Percentiles rank a stretch among this genome's conserved stretches.
These are phyloP conservation scores for Campoletis sonorensis DNA, from an alignment of 1,140 invertebrate species.

Conservation along the genomic window DNA sequence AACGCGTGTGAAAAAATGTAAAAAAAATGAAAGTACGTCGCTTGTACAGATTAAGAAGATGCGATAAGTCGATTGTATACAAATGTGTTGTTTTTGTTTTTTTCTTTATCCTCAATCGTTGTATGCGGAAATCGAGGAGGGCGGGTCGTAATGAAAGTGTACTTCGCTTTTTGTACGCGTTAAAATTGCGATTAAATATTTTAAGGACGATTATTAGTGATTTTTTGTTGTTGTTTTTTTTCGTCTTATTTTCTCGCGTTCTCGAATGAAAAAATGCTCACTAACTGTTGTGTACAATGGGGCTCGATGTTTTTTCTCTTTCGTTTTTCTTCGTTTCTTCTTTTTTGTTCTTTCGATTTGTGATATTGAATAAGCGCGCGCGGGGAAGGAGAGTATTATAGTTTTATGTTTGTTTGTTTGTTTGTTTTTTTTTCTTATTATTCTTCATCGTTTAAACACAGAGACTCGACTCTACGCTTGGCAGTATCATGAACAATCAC, in stretches of 20 bases:
- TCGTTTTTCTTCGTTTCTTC: no score
- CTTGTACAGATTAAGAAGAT: no score
- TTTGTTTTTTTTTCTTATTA: conserved; percentile 24
- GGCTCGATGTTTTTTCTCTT: no score
- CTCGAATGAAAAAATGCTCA: no score
- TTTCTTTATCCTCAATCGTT: background rate
- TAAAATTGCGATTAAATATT: background rate
- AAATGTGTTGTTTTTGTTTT: conserved; percentile 32
- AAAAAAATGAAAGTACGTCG: no score
- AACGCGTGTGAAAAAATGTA: no score
- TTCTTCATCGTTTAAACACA: conserved; percentile 55
- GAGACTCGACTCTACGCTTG: conserved; percentile 69
- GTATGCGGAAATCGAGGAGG: conserved; percentile 59
- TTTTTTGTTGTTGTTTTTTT: no score
- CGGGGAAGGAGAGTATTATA: conserved; percentile 62
- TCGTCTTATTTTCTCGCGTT: no score
- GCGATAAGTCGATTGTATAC: background rate
- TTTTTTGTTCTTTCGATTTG: conserved; percentile 30
- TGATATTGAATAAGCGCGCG: conserved; percentile 21
- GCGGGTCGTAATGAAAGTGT: conserved; percentile 60
- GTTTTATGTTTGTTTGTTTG: conserved; percentile 46
- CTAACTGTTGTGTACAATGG: conserved; percentile 17
- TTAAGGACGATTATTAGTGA: no score
- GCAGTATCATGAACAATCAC: conserved; percentile 74
- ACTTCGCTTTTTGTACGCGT: conserved; percentile 30